Evolutionary conservation across 2,113 vertebrate genomes (phyloP).

Genomic region (Macquaria australasica): DNA sequence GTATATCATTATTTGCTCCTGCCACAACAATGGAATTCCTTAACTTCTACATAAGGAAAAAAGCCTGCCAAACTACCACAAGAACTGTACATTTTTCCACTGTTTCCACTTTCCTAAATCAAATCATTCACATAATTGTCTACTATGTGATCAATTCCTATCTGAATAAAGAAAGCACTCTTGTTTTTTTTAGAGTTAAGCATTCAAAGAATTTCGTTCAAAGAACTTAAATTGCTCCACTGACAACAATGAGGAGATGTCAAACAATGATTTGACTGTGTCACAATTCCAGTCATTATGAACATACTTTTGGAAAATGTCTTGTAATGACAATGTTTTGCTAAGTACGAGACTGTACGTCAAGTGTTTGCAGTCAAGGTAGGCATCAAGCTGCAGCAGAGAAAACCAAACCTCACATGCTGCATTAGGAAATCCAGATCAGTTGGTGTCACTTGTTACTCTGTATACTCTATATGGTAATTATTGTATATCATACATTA

Average conservation of each 20-base stretch:
- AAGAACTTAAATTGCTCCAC: neutral
- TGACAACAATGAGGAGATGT: neutral
- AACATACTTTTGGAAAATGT: slow-evolving; percentile 17
- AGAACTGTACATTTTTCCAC: neutral
- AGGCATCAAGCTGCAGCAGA: neutral
- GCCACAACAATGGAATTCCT: slow-evolving; percentile 51
- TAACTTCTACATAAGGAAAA: neutral
- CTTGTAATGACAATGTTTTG: slow-evolving; percentile 24
- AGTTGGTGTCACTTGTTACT: neutral
- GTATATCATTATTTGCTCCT: slow-evolving; percentile 31
- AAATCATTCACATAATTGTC: neutral
- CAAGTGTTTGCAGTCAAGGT: neutral
- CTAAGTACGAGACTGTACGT: neutral
- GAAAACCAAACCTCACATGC: neutral
- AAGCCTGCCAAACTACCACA: neutral
- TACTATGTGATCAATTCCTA: neutral
- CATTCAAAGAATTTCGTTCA: neutral
- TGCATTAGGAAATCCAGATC: neutral
- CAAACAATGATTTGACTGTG: slow-evolving; percentile 9
- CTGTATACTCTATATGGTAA: neutral
- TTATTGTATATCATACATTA: neutral
- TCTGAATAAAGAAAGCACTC: neutral
- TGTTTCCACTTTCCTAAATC: neutral
- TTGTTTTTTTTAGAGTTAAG: neutral
- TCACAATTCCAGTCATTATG: slow-evolving; percentile 22